Base-by-base conservation (phyloP, 2,113 vertebrate genomes). In the Cynoglossus semilaevis region DNA sequence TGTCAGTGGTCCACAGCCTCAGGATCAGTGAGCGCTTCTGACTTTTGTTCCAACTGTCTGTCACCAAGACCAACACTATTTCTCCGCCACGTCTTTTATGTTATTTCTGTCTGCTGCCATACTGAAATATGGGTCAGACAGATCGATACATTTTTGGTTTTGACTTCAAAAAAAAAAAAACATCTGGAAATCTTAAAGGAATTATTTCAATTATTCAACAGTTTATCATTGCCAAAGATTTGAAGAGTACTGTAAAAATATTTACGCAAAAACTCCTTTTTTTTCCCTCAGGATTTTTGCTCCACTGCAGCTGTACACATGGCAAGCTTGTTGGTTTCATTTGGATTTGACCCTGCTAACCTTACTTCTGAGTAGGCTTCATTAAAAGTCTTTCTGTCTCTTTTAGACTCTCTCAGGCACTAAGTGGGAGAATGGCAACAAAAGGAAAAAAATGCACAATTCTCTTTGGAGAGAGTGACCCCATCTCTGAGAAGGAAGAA, bases 401-500 rank as follows among this genome's bases (percentile, higher is more conserved):
- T 87, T 79, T 83, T 81, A 74, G 59, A 67, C 67, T 69, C 66
- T 75, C 70, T 82, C 54, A 62, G 62, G 51, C 74, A 63, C 79
- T 91, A 87, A 90, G 83, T 87, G 79, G 85, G 84, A 87, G 84
- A 86, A 88, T 57, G 37, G 73, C 83, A 84, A 91, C 84, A 89
- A 90, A 91, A 88, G 88, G 74, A 81, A 87, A 75, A 29, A 29
- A 29, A 83, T 80, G 83, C 73, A 61, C 76, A 80, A 85, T 83
- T 88, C 88, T 90, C 90, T 69, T 81, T 70, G 89, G 90, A 90
- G 80, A 79, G 87, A 76, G 87, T 87, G 87, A 90, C 88, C 88
- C 87, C 76, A 88, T 85, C 86, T 88, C 88, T 82, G 79, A 82
- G 76, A 77, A 75, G 86, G 90, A 85, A 91, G 93, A 91, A 88